phyloP scores from a whole-genome alignment of 2,888 invertebrate genomes.

The Lissonota sp. region DNA sequence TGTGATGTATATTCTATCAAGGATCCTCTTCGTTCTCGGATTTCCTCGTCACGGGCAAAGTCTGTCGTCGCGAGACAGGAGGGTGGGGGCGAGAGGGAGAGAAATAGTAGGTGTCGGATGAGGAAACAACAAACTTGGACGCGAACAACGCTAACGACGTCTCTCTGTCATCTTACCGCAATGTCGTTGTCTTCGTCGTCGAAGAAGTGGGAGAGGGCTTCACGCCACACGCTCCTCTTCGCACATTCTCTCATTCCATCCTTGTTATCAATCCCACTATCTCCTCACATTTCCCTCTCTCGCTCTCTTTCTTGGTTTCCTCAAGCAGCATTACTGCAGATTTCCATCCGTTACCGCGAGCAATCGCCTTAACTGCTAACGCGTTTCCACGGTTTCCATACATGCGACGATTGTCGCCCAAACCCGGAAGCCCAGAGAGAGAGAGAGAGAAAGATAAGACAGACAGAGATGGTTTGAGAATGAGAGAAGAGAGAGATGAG shows the following conservation, averaged over 20 bases:
- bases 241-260: slow-evolving; percentile 37
- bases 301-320: slow-evolving; percentile 11
- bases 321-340: slow-evolving; percentile 38
- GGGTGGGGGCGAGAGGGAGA: slow-evolving; percentile 12
- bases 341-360: slow-evolving; percentile 66
- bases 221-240: slow-evolving; percentile 26
- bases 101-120: slow-evolving; percentile 53
- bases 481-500: slow-evolving; percentile 42
- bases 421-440: slow-evolving; percentile 33
- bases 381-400: slow-evolving; percentile 72
- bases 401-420: slow-evolving; percentile 70
- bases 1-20: slow-evolving; percentile 28
- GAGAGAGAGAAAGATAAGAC: neutral
- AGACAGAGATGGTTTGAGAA: slow-evolving; percentile 50
- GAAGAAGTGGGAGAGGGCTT: slow-evolving; percentile 10
- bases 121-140: slow-evolving; percentile 62
- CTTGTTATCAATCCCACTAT: slow-evolving; percentile 1
- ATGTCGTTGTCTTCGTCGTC: slow-evolving; percentile 42
- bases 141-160: slow-evolving; percentile 61
- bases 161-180: slow-evolving; percentile 65
- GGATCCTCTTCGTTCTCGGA: slow-evolving; percentile 21
- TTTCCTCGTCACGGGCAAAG: slow-evolving; percentile 34
- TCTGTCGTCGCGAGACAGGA: slow-evolving; percentile 19
- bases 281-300: neutral
- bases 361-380: slow-evolving; percentile 72